These are phyloP conservation scores for Zosterops hypoxanthus DNA, from an alignment of 2,113 vertebrate genomes.

Conservation along the genomic window DNA sequence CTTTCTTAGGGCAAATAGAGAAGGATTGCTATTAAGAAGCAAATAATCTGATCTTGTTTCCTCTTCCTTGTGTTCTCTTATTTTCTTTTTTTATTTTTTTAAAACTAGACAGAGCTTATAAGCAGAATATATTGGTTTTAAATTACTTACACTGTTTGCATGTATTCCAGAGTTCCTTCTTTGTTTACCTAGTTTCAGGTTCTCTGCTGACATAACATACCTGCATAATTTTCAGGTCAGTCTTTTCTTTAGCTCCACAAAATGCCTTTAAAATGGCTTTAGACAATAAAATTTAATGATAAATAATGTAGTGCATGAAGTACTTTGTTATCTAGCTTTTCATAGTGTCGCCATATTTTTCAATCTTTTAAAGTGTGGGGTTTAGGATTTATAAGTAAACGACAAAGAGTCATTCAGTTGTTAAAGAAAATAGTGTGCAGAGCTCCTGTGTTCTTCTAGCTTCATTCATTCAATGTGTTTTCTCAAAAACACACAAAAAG, in stretches of 20 bases:
- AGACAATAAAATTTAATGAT: background rate
- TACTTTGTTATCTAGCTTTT: background rate
- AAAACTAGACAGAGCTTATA: background rate
- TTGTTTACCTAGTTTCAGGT: conserved; percentile 12
- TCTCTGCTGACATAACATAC: background rate
- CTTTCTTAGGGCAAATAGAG: background rate
- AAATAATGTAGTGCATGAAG: background rate
- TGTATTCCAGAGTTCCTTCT: background rate
- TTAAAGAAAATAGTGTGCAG: background rate
- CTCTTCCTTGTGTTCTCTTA: background rate
- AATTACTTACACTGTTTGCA: background rate
- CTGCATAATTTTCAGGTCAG: background rate
- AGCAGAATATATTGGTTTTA: background rate
- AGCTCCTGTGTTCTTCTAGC: background rate
- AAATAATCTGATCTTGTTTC: background rate
- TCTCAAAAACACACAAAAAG: background rate
- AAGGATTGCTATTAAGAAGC: background rate
- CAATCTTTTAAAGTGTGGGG: background rate
- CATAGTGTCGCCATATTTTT: background rate
- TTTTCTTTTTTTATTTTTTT: background rate
- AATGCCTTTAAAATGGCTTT: background rate
- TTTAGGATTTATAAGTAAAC: background rate
- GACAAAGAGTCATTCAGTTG: background rate
- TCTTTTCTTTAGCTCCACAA: background rate
- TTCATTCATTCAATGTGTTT: background rate